Evolutionary conservation across 1,140 invertebrate genomes (phyloP).

Genomic region (Tenebrio molitor): DNA sequence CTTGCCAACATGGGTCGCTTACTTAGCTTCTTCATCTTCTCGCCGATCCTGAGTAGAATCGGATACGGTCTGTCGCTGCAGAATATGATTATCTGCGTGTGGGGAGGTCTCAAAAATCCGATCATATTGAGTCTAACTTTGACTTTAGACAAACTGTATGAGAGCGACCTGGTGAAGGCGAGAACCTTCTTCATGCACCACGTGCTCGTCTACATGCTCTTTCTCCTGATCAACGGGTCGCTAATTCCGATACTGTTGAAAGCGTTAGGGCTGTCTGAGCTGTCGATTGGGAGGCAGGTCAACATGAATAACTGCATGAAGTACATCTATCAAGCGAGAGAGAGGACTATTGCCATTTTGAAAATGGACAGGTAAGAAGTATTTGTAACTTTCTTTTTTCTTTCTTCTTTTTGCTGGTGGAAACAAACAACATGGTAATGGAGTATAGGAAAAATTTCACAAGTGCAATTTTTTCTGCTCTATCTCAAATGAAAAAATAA

Average conservation of each 20-base stretch:
- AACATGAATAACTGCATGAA: constrained; percentile 69
- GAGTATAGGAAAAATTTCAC: too few relatives aligned
- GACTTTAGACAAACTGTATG: neutral
- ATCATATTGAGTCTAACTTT: neutral
- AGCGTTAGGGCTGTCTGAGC: constrained; percentile 65
- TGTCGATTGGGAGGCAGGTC: constrained; percentile 66
- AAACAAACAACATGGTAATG: too few relatives aligned
- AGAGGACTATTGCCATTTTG: constrained; percentile 67
- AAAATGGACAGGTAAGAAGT: constrained; percentile 70
- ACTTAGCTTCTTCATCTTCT: neutral
- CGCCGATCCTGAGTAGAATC: constrained; percentile 22
- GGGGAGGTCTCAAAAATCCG: constrained; percentile 10
- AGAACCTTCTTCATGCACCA: neutral
- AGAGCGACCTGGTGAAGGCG: neutral
- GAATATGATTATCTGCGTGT: constrained; percentile 15
- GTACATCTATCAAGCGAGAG: constrained; percentile 65
- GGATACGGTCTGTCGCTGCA: constrained; percentile 13
- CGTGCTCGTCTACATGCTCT: constrained; percentile 51
- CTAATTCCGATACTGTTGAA: constrained; percentile 64
- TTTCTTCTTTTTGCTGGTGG: too few relatives aligned
- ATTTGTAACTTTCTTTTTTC: too few relatives aligned
- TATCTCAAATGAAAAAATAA: too few relatives aligned
- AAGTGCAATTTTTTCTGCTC: too few relatives aligned
- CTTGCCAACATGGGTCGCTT: neutral
- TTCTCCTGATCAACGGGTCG: constrained; percentile 66